These are phyloP conservation scores for Apodemus speciosus DNA, from an alignment of 2,113 vertebrate genomes.

Conservation along the genomic window DNA sequence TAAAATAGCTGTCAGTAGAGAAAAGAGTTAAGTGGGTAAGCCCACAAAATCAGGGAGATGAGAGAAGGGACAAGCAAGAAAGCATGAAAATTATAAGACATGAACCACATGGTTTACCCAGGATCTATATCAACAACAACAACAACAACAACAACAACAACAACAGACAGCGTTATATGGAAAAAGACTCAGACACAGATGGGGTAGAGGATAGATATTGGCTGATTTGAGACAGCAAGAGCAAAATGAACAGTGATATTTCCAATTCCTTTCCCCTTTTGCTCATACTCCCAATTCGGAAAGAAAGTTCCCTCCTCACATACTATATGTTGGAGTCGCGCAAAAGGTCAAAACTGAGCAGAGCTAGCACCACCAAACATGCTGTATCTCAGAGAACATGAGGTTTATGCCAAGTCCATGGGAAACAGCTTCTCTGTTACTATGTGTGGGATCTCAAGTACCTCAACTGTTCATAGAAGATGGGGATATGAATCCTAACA, in stretches of 20 bases:
- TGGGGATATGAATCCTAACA: background rate
- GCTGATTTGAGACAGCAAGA: background rate
- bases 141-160: background rate
- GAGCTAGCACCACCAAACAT: background rate
- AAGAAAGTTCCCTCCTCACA: background rate
- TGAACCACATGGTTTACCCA: background rate
- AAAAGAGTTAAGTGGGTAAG: background rate
- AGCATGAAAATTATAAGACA: conserved; percentile 16
- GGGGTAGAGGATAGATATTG: background rate
- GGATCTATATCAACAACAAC: background rate
- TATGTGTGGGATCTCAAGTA: background rate
- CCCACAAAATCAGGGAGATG: background rate
- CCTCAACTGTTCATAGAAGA: background rate
- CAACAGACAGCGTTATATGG: background rate
- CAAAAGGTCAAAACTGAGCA: background rate
- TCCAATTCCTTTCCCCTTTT: background rate
- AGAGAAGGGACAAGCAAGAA: conserved; percentile 15
- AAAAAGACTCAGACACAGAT: background rate
- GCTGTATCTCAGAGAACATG: background rate
- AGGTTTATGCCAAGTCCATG: background rate
- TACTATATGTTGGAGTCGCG: background rate
- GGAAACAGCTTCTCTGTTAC: background rate
- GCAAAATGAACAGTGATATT: background rate
- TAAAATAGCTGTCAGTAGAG: background rate
- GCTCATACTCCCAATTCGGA: background rate